Evolutionary conservation across 1,140 invertebrate genomes (phyloP).

Genomic region (Formica selysi): DNA sequence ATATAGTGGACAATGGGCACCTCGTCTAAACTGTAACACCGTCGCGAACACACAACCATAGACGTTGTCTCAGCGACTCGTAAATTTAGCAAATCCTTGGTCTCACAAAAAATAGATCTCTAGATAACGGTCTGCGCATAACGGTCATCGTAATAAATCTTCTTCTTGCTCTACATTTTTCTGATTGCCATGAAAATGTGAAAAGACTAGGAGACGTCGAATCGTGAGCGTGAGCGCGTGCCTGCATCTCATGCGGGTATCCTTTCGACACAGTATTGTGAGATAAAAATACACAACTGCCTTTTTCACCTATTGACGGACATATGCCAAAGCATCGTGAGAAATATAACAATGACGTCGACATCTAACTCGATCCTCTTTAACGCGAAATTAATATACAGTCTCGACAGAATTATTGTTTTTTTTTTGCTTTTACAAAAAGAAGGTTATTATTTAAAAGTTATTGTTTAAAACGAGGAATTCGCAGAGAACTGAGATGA

Average conservation of each 20-base stretch:
- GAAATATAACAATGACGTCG: conserved; percentile 48
- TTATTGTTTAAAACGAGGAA: background rate
- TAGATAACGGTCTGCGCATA: conserved; percentile 37
- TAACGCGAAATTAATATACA: background rate
- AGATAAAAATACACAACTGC: conserved; percentile 49
- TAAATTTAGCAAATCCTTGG: conserved; percentile 78
- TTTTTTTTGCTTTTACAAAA: background rate
- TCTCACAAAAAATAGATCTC: conserved; percentile 75
- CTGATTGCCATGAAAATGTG: background rate
- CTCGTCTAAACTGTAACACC: conserved; percentile 79
- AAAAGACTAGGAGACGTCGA: background rate
- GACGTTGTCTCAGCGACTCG: conserved; percentile 59
- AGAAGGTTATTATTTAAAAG: no score
- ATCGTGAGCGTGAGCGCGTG: conserved; percentile 1
- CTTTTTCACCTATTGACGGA: conserved; percentile 56
- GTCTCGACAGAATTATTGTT: background rate
- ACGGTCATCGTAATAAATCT: conserved; percentile 79
- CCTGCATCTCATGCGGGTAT: conserved; percentile 40
- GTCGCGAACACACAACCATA: conserved; percentile 31
- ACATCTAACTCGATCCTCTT: background rate
- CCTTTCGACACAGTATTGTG: conserved; percentile 32
- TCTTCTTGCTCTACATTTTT: conserved; percentile 67
- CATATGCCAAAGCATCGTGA: conserved; percentile 60
- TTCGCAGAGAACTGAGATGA: background rate
- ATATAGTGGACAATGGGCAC: conserved; percentile 62